phyloP scores from a whole-genome alignment of 2,888 invertebrate genomes.

The Aphodius granarius region DNA sequence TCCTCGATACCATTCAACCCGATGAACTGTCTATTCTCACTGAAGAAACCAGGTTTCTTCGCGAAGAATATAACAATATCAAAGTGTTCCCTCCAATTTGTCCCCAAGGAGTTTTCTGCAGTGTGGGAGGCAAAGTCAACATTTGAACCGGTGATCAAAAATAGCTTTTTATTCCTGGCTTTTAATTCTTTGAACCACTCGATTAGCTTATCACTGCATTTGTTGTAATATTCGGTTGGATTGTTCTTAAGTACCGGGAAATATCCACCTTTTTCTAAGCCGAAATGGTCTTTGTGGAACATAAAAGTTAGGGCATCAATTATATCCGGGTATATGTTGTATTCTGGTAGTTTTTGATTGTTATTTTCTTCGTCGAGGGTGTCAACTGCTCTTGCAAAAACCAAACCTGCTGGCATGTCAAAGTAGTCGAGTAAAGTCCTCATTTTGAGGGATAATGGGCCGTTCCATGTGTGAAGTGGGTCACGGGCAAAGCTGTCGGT shows the following conservation, averaged over 20 bases:
- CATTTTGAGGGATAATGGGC: slow-evolving; percentile 60
- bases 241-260: slow-evolving; percentile 62
- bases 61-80: slow-evolving; percentile 65
- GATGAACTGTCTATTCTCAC: slow-evolving; percentile 59
- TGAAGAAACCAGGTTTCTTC: slow-evolving; percentile 76
- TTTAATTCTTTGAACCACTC: slow-evolving; percentile 64
- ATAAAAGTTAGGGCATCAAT: slow-evolving; percentile 62
- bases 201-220: slow-evolving; percentile 57
- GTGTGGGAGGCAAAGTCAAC: slow-evolving; percentile 69
- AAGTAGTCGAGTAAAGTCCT: slow-evolving; percentile 73
- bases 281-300: slow-evolving; percentile 63
- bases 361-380: slow-evolving; percentile 58
- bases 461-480: slow-evolving; percentile 65
- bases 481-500: slow-evolving; percentile 58
- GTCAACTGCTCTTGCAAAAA: slow-evolving; percentile 70
- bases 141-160: slow-evolving; percentile 73
- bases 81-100: slow-evolving; percentile 59
- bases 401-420: slow-evolving; percentile 66
- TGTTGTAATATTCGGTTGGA: slow-evolving; percentile 62
- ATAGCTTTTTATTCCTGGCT: slow-evolving; percentile 59
- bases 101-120: slow-evolving; percentile 64
- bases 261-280: slow-evolving; percentile 60
- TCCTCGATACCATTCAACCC: slow-evolving; percentile 54
- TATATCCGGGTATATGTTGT: slow-evolving; percentile 68
- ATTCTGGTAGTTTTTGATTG: slow-evolving; percentile 45